phyloP scores from a whole-genome alignment of 1,140 invertebrate genomes.

The Lepidurus couesii region DNA sequence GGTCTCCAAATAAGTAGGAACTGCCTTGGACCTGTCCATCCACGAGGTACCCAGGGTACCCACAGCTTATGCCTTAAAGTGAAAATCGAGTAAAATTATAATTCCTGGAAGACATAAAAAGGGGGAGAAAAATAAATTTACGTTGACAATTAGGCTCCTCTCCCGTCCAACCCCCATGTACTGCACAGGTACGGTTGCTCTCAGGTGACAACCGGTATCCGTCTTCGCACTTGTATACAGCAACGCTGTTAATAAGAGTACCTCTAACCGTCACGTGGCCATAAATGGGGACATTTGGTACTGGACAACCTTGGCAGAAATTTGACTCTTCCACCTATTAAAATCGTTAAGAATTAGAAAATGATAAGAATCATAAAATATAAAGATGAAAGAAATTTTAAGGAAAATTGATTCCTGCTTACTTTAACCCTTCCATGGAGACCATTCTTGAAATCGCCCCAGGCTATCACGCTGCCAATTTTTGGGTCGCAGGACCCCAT shows the following conservation, averaged over 20 bases:
- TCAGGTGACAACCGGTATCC: conserved; percentile 44
- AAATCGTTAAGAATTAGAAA: conserved; percentile 25
- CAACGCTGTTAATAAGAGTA: conserved; percentile 40
- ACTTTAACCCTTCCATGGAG: conserved; percentile 53
- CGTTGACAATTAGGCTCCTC: conserved; percentile 45
- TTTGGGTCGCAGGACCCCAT: conserved; percentile 51
- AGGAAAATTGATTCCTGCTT: conserved; percentile 33
- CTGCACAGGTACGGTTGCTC: conserved; percentile 41
- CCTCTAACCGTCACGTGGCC: conserved; percentile 44
- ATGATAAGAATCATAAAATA: conserved; percentile 34
- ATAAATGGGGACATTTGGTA: conserved; percentile 45
- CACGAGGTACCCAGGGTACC: conserved; percentile 52
- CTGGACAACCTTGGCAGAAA: conserved; percentile 52
- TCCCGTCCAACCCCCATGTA: conserved; percentile 45
- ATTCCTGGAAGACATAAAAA: too few relatives aligned
- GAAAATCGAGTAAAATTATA: conserved; percentile 31
- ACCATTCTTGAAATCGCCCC: conserved; percentile 54
- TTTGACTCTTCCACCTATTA: conserved; percentile 45
- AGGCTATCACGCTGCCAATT: conserved; percentile 53
- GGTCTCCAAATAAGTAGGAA: conserved; percentile 51
- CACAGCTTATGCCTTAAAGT: conserved; percentile 49
- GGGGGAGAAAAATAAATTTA: conserved; percentile 41
- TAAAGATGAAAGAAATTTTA: neutral
- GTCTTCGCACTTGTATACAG: conserved; percentile 44
- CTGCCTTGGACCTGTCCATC: conserved; percentile 51